Evolutionary conservation across 1,140 invertebrate genomes (phyloP), one percentile per base, ranked within the genome.

Genomic region (Drosophila miranda): DNA sequence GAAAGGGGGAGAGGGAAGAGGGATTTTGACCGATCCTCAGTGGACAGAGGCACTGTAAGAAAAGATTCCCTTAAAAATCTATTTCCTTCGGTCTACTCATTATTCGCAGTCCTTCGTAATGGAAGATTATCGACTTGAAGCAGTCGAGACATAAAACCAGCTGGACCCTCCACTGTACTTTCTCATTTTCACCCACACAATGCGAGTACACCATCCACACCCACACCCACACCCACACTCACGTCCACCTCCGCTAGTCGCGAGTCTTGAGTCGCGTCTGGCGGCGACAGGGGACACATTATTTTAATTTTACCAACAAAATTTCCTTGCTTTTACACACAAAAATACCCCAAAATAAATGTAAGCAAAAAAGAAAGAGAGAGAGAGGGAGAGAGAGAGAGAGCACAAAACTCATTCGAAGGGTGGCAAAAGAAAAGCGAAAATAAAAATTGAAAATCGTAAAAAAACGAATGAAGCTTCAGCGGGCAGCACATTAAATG

Each of bases 271-370:
- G 74, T 74, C 68, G 64, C 68, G 64, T 89, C 87, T 89, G 86
- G 53, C 62, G 78, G 62, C 86, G 78, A 89, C 87, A 87, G 73
- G 87, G 87, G 86, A 89, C 75, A 89, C 87, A 89, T 89, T 89
- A 89, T 89, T 89, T 79, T 82, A 82, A 82, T 79, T 89, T 86
- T 64, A 68, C 49, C 54, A 60, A 42, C 50, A 46, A 84, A 71
- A 81, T 73, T 88, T 62, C 48, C 23, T 71, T 75, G 57, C 54
- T 80, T 88, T 69, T 79, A 30, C 60, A 43, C 45, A 53, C 43
- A 67, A 80, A 87, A 88, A 76, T 58, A 72, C 62, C 62, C 68
- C 56, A 75, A 77, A 88, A 76, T 56, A 50, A 67, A 56, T 38
- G 68, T 57, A 62, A 45, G 51, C 58, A 2, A 51, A 61, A 23